Conservation (phyloP, 2,113 vertebrate genomes). For the Lutjanus erythropterus region DNA sequence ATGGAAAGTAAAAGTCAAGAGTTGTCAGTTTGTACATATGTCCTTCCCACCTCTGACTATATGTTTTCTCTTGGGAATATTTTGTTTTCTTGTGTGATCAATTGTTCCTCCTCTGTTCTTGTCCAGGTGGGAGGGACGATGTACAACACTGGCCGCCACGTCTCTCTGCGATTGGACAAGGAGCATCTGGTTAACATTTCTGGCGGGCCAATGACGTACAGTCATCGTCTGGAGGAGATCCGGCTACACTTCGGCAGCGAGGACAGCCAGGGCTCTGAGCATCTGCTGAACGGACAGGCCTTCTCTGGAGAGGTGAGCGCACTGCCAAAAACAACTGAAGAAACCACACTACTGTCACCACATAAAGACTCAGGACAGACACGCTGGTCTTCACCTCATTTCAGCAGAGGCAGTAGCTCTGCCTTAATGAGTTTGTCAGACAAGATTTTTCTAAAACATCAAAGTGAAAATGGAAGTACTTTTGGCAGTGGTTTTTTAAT, state of each 20-base stretch:
- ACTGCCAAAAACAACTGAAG: neutral
- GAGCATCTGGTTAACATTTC: constrained; percentile 99
- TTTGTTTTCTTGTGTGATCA: neutral
- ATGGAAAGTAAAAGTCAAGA: no score
- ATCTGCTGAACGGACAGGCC: constrained; percentile 97
- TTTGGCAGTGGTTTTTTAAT: neutral
- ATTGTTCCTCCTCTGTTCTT: neutral
- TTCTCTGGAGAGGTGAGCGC: constrained; percentile 94
- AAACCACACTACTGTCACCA: neutral
- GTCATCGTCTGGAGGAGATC: constrained; percentile 97
- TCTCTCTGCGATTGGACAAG: constrained; percentile 96
- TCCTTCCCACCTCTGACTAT: no score
- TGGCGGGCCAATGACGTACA: constrained; percentile 97
- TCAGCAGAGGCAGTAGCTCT: neutral
- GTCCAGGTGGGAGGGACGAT: constrained; percentile 96
- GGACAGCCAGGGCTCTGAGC: constrained; percentile 96
- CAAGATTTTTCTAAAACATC: neutral
- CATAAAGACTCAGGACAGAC: neutral
- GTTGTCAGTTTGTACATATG: no score
- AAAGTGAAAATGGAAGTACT: constrained; percentile 2
- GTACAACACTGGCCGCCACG: constrained; percentile 99
- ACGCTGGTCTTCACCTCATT: neutral
- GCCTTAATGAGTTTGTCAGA: neutral
- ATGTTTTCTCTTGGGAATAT: neutral
- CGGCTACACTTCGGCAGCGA: constrained; percentile 98